Percentiles rank a stretch among this genome's conserved stretches.
These are phyloP conservation scores for Drosophila imparisetae DNA, from an alignment of 2,888 invertebrate species.

Conservation along the genomic window DNA sequence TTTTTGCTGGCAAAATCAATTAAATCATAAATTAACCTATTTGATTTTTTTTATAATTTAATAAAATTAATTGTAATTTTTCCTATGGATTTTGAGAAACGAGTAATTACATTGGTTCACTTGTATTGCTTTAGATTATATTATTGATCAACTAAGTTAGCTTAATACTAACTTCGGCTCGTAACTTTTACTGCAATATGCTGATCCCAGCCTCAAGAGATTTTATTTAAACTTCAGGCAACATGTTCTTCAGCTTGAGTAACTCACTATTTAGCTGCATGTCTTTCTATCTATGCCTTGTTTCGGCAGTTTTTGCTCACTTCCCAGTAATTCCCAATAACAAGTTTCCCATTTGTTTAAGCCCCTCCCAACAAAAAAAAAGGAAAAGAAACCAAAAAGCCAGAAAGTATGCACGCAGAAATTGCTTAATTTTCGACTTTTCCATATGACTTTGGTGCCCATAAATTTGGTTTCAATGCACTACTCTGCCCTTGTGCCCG, in stretches of 20 bases:
- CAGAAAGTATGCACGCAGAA: slow-evolving; percentile 33
- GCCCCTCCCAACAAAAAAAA: background rate
- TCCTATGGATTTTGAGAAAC: background rate
- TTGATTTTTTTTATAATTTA: no score
- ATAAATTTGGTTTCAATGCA: slow-evolving; percentile 76
- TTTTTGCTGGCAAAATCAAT: background rate
- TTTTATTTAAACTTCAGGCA: background rate
- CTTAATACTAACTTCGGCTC: no score
- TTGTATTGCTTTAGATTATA: background rate
- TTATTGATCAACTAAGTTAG: no score
- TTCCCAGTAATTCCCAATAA: slow-evolving; percentile 18
- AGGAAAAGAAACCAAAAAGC: slow-evolving; percentile 15
- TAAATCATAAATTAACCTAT: background rate
- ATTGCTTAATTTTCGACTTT: slow-evolving; percentile 71
- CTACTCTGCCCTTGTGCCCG: slow-evolving; percentile 13
- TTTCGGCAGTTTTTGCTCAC: background rate
- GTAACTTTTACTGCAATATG: background rate
- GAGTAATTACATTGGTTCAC: background rate
- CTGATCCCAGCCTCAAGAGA: background rate
- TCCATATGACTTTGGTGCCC: slow-evolving; percentile 71
- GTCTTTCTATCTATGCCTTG: background rate
- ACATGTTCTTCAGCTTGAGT: background rate
- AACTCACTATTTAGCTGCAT: slow-evolving; percentile 8
- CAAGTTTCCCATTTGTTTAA: slow-evolving; percentile 43
- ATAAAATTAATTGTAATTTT: no score